Evolutionary conservation across 2,888 invertebrate genomes (phyloP).

Genomic region (Melitaea athalia): DNA sequence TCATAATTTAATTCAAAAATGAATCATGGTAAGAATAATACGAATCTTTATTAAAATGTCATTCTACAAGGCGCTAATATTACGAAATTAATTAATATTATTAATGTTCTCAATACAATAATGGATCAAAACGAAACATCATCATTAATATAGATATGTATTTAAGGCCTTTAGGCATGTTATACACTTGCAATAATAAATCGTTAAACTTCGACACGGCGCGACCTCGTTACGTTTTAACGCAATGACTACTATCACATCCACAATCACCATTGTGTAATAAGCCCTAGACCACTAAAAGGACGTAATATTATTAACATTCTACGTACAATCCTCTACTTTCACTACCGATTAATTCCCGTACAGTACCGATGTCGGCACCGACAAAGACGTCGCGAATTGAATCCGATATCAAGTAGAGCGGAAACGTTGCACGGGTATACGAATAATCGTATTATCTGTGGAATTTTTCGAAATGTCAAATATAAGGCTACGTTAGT

Average conservation of each 20-base stretch:
- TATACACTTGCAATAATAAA: background rate
- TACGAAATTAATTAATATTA: too few species aligned
- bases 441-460: constrained; percentile 21
- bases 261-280: constrained; percentile 35
- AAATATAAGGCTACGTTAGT: background rate
- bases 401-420: constrained; percentile 58
- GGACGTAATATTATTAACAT: constrained; percentile 47
- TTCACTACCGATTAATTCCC: constrained; percentile 61
- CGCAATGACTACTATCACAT: constrained; percentile 23
- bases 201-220: constrained; percentile 3
- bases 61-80: too few species aligned
- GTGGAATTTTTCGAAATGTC: constrained; percentile 9
- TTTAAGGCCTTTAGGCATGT: background rate
- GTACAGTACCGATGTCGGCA: constrained; percentile 44
- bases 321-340: constrained; percentile 50
- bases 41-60: too few species aligned
- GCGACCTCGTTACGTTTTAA: constrained; percentile 28
- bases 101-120: too few species aligned
- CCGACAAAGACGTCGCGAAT: constrained; percentile 53
- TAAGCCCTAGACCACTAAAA: constrained; percentile 33
- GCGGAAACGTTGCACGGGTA: constrained; percentile 47
- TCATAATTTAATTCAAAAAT: too few species aligned
- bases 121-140: too few species aligned
- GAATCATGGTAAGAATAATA: too few species aligned
- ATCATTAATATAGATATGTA: background rate